Conservation (phyloP, 2,113 vertebrate genomes). For the Podarcis muralis region DNA sequence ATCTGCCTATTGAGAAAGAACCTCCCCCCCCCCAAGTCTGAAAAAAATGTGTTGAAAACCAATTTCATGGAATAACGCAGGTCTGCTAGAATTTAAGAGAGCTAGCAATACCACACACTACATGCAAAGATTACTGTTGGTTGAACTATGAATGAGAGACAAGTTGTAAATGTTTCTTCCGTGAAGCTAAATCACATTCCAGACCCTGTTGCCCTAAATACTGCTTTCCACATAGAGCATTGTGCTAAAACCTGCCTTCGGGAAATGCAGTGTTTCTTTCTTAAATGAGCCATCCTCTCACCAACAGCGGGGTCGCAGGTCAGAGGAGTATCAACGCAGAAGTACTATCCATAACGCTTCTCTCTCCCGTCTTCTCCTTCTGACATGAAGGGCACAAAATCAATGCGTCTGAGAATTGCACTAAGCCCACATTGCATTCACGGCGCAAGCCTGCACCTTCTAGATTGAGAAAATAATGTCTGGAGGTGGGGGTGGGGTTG, state of each 20-base stretch:
- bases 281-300: constrained; percentile 32
- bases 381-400: constrained; percentile 54
- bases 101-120: no score
- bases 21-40: background rate
- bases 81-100: background rate
- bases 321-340: constrained; percentile 25
- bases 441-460: constrained; percentile 10
- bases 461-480: constrained; percentile 45
- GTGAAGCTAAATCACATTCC: background rate
- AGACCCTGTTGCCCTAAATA: no score
- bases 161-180: background rate
- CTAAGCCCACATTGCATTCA: constrained; percentile 33
- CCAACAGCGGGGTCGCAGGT: background rate
- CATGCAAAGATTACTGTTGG: background rate
- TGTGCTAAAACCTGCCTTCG: background rate
- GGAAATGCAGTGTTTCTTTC: constrained; percentile 36
- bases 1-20: background rate
- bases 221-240: background rate
- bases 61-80: background rate
- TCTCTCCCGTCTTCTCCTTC: background rate
- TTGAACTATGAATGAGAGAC: background rate
- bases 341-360: constrained; percentile 12
- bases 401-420: background rate
- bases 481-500: background rate
- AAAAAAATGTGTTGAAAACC: background rate